phyloP scores from a whole-genome alignment of 2,113 vertebrate species.

The Nestor notabilis region DNA sequence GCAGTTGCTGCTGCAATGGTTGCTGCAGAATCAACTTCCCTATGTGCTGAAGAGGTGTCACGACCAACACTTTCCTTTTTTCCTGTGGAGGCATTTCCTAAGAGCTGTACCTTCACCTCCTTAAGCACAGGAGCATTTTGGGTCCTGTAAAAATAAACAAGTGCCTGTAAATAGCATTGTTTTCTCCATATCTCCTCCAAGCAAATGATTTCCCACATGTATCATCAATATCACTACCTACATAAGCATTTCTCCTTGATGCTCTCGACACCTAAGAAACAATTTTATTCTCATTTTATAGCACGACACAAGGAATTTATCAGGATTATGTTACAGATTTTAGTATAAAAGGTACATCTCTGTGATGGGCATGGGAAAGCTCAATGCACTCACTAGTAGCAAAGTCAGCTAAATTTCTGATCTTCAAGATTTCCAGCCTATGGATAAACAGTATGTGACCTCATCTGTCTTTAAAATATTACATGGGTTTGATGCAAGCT shows the following conservation, averaged over 20 bases:
- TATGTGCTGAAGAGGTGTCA: background rate
- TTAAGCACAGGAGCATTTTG: constrained; percentile 75
- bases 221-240: background rate
- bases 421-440: background rate
- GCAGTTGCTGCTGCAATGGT: constrained; percentile 82
- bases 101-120: constrained; percentile 84
- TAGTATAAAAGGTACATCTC: background rate
- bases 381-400: background rate
- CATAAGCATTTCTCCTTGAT: background rate
- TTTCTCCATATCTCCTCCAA: background rate
- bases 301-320: background rate
- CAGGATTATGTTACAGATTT: background rate
- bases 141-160: constrained; percentile 65
- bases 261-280: background rate
- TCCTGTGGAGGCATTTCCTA: constrained; percentile 50
- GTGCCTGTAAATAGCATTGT: background rate
- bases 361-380: background rate
- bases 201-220: background rate
- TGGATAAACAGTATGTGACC: background rate
- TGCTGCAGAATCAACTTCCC: constrained; percentile 65
- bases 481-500: background rate
- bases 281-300: background rate
- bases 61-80: background rate
- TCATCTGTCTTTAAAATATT: background rate
- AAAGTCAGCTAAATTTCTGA: background rate